Evolutionary conservation across 2,113 vertebrate genomes (phyloP).

Genomic region (Tapirus terrestris): DNA sequence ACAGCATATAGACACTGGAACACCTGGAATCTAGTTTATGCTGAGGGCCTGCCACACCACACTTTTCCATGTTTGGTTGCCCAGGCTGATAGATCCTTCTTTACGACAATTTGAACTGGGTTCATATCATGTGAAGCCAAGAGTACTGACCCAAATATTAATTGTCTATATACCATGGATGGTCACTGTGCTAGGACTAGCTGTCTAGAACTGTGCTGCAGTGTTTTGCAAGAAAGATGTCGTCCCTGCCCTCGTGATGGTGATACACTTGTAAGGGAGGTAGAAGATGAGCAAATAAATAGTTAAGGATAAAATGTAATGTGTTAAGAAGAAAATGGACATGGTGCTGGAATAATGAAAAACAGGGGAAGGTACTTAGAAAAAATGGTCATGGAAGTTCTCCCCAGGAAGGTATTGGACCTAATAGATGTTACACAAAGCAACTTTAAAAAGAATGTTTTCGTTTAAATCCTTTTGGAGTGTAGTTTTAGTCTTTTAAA

Average conservation of each 20-base stretch:
- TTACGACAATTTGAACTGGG: not conserved
- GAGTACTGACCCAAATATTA: not conserved
- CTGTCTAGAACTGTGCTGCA: not conserved
- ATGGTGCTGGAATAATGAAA: not conserved
- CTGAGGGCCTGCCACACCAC: rapidly evolving
- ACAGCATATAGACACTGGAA: not conserved
- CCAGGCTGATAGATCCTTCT: not conserved
- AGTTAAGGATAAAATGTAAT: not conserved
- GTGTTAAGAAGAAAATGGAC: not conserved
- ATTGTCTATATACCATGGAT: not conserved
- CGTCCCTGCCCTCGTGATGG: rapidly evolving
- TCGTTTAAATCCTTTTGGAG: not conserved
- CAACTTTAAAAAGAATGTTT: not conserved
- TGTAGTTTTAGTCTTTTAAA: not conserved
- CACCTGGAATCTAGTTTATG: not conserved
- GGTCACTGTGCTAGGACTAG: rapidly evolving
- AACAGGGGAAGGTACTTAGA: not conserved
- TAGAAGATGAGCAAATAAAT: not conserved
- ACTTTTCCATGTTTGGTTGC: not conserved
- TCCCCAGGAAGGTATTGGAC: not conserved
- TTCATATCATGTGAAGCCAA: not conserved
- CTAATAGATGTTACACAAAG: not conserved
- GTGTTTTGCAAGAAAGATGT: not conserved
- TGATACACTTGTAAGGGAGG: not conserved
- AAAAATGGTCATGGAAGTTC: not conserved